These are phyloP conservation scores for Rhizoglyphus robini DNA, from an alignment of 1,140 invertebrate species.

Conservation along the genomic window DNA sequence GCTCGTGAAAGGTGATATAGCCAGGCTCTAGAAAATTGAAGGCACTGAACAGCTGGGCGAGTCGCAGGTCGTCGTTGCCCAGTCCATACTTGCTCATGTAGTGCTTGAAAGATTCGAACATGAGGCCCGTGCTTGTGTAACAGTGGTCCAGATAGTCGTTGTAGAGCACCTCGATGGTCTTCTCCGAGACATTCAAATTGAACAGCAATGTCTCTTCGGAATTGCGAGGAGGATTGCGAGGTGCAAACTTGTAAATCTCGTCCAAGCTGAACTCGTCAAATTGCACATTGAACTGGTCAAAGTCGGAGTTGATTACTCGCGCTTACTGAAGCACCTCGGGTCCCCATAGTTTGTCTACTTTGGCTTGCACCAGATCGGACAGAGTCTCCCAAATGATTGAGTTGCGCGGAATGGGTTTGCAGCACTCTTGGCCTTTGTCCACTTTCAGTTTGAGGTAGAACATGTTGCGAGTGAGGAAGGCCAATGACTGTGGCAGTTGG, in stretches of 20 bases:
- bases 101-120: conserved; percentile 9
- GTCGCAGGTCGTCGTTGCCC: neutral
- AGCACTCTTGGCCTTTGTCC: neutral
- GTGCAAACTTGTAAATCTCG: conserved; percentile 7
- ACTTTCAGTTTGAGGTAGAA: neutral
- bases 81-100: conserved; percentile 21
- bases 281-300: neutral
- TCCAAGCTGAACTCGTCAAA: conserved; percentile 15
- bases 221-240: conserved; percentile 20
- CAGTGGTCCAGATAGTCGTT: conserved; percentile 22
- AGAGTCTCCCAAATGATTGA: neutral
- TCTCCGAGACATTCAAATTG: conserved; percentile 6
- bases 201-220: conserved; percentile 21
- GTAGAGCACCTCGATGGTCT: conserved; percentile 17
- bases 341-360: neutral
- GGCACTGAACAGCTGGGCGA: conserved; percentile 12
- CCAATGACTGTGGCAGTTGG: neutral
- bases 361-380: neutral
- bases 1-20: conserved; percentile 35
- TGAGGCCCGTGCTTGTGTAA: conserved; percentile 16
- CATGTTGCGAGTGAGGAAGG: neutral
- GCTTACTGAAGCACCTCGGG: neutral
- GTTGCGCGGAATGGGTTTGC: neutral
- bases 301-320: neutral
- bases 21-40: conserved; percentile 17